Evolutionary conservation across 2,113 vertebrate genomes (phyloP).

Genomic region (Lontra canadensis): DNA sequence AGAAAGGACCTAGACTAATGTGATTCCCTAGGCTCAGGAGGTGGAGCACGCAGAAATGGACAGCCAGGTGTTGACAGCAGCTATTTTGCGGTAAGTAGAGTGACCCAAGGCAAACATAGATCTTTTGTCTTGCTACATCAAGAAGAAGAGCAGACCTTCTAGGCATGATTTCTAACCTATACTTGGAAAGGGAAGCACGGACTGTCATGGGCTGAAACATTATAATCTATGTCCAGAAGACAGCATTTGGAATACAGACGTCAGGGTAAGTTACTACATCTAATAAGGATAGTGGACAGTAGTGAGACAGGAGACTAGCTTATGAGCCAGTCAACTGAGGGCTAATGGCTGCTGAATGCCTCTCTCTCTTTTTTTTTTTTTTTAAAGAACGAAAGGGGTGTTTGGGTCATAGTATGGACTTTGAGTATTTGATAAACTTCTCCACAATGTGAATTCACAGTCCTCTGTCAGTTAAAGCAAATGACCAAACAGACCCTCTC

Average conservation of each 20-base stretch:
- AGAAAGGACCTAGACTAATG: background rate
- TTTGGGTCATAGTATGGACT: background rate
- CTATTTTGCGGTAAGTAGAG: background rate
- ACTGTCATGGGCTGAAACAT: background rate
- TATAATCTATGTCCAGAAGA: background rate
- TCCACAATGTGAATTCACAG: background rate
- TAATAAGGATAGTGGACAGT: background rate
- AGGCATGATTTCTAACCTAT: background rate
- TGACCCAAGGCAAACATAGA: background rate
- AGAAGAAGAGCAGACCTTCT: background rate
- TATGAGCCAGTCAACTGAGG: background rate
- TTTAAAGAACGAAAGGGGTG: background rate
- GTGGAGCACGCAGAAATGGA: background rate
- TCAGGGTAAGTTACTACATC: background rate
- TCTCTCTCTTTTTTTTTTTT: background rate
- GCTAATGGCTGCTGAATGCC: background rate
- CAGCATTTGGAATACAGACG: background rate
- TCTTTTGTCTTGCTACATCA: background rate
- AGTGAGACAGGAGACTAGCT: background rate
- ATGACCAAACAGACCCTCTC: background rate
- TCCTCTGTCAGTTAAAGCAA: background rate
- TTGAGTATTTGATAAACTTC: background rate
- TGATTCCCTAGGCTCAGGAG: background rate
- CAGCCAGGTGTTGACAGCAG: background rate
- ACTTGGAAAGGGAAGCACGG: background rate